Base-by-base conservation (phyloP, 2,888 invertebrate species). In the Omphaloscelis lunosa region DNA sequence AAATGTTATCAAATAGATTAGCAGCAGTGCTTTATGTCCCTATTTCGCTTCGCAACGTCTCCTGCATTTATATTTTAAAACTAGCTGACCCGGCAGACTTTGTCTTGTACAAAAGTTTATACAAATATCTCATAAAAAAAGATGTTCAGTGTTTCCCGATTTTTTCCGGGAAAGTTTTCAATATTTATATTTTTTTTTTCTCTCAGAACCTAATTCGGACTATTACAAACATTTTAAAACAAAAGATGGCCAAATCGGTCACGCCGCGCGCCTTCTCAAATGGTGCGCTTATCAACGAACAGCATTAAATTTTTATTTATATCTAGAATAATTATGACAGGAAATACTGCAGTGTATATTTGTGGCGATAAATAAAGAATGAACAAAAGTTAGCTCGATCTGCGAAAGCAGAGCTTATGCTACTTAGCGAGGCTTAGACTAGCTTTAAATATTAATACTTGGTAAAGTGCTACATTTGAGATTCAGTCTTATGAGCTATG, bases 1-100 rank as follows among this genome's bases (percentile, higher is more conserved):
- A 17, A 80, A 84, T 66, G 39, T 66, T 75, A 72, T 70, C 74
- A 53, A 84, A 72, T 74, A 65, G 58, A 84, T 84, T 74, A 80
- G 51, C 51, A 39, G 41, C 9, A 41, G 39, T 23, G 41, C 27
- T 71, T 65, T 66, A 62, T 53, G 20, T 63, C 29, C n/a, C 15
- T 39, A 34, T 59, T 48, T 48, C 20, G n/a, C 51, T 41, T 23
- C 27, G 29, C 67, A 34, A 15, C 34, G 9, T 51, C 51, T 61
- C 1, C 15, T 51, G 34, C 15, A 53, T 74, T 63, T 27, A 48
- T 56, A 67, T 76, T 72, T 63, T 1, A 61, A 61, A 58, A 51
- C 51, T 51, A 51, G 51, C 51, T 51, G 2, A 51, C 48, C 17
- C 17, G 3, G 0, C 6, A 48, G 48, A 48, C 48, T 4, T 45